Conservation (phyloP, 2,113 vertebrate genomes). For the Eurypyga helias region DNA sequence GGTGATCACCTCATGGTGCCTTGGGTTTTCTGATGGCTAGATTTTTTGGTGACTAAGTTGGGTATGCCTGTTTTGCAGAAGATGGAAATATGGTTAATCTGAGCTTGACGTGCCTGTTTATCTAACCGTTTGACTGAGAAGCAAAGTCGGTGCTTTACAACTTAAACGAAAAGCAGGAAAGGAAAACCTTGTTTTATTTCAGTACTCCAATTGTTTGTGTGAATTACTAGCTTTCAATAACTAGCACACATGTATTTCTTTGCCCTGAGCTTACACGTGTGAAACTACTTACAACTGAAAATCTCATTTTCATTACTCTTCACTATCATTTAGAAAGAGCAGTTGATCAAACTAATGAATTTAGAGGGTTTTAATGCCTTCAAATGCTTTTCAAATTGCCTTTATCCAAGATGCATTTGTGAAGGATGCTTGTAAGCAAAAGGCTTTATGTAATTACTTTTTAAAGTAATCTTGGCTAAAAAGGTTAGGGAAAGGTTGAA, state of each 20-base stretch:
- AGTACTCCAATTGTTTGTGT: background rate
- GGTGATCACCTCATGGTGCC: background rate
- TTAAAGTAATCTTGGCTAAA: background rate
- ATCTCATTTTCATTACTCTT: background rate
- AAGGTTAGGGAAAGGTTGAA: background rate
- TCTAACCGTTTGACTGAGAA: background rate
- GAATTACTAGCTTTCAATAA: background rate
- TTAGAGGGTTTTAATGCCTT: background rate
- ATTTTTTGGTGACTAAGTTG: background rate
- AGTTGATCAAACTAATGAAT: background rate
- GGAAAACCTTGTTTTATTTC: background rate
- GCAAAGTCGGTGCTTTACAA: background rate
- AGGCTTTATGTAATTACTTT: background rate
- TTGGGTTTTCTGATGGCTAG: background rate
- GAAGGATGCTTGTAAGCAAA: background rate
- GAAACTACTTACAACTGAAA: background rate
- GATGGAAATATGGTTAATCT: background rate
- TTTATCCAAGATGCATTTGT: background rate
- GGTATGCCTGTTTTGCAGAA: background rate
- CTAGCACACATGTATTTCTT: background rate
- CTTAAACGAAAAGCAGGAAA: background rate
- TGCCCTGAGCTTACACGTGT: background rate
- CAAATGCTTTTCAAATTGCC: background rate
- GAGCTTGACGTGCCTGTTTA: background rate
- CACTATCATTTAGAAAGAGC: background rate